A percentile compares a stretch with the other conserved stretches of the same genome.
Conservation (phyloP, 1,140 invertebrate genomes). For the Chironomus tepperi region DNA sequence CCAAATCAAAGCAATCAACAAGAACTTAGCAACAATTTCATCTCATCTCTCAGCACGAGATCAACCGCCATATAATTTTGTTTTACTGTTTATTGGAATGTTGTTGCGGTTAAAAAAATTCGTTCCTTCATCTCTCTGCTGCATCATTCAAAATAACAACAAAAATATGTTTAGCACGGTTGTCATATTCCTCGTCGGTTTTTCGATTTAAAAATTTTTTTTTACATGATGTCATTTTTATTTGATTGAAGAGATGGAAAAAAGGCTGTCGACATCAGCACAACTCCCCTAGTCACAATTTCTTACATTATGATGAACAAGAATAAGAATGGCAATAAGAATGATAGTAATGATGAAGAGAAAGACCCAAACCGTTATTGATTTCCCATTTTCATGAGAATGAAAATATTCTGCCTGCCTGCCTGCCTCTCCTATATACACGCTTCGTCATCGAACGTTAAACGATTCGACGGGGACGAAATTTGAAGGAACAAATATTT, state of each 20-base stretch:
- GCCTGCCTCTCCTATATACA: too few species aligned
- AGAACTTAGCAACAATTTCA: too few species aligned
- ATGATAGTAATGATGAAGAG: not conserved
- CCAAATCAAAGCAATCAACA: too few species aligned
- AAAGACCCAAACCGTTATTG: not conserved
- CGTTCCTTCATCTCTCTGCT: not conserved
- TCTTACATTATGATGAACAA: not conserved
- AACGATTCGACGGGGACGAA: not conserved
- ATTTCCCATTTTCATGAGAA: not conserved
- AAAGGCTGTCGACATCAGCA: not conserved
- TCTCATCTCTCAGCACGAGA: not conserved
- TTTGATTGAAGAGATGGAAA: not conserved
- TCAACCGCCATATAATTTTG: conserved; percentile 1
- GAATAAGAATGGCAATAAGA: not conserved
- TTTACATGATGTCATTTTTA: not conserved
- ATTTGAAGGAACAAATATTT: not conserved
- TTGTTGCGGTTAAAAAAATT: not conserved
- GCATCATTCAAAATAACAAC: not conserved
- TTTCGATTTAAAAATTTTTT: not conserved
- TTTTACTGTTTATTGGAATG: not conserved
- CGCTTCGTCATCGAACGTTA: too few species aligned
- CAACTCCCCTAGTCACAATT: not conserved
- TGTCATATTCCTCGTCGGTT: not conserved
- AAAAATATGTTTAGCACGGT: not conserved
- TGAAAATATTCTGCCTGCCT: too few species aligned